phyloP scores from a whole-genome alignment of 2,113 vertebrate species.

The Anguilla rostrata region DNA sequence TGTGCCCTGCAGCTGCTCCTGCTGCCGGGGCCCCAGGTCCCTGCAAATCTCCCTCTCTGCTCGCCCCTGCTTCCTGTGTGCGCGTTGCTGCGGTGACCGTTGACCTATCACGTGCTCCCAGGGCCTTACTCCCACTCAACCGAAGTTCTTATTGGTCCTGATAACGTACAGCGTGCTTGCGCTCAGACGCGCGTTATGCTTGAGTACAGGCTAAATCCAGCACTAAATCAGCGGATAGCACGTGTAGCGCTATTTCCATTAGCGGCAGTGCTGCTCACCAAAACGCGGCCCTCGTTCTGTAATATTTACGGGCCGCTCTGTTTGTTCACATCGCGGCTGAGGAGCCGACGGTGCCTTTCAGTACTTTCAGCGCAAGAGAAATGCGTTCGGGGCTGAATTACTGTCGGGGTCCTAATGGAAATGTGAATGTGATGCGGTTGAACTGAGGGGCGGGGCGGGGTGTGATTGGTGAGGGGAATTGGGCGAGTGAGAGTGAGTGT shows the following conservation, averaged over 20 bases:
- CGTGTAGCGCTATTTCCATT: not conserved
- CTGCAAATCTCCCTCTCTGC: slow-evolving; percentile 43
- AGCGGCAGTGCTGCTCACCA: not conserved
- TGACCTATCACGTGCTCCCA: slow-evolving; percentile 37
- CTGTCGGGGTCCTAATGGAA: not conserved
- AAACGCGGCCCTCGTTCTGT: not conserved
- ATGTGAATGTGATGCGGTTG: slow-evolving; percentile 3
- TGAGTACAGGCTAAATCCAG: no score
- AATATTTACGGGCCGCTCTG: not conserved
- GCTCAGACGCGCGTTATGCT: no score
- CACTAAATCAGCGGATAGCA: not conserved
- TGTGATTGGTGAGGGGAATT: slow-evolving; percentile 49
- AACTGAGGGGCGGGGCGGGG: slow-evolving; percentile 14
- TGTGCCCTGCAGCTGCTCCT: slow-evolving; percentile 57
- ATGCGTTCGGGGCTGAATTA: not conserved
- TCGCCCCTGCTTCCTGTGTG: slow-evolving; percentile 28
- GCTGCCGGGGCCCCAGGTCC: slow-evolving; percentile 60
- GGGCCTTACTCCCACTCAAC: not conserved
- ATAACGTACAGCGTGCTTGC: not conserved
- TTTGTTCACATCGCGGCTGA: not conserved
- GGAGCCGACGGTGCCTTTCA: not conserved
- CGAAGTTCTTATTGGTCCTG: not conserved
- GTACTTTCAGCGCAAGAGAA: not conserved
- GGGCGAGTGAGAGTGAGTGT: slow-evolving; percentile 62
- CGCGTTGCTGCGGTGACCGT: slow-evolving; percentile 34